Evolutionary conservation across 2,888 invertebrate genomes (phyloP), one percentile per base, ranked within the genome.

Genomic region (Tryphoninae sp.): DNA sequence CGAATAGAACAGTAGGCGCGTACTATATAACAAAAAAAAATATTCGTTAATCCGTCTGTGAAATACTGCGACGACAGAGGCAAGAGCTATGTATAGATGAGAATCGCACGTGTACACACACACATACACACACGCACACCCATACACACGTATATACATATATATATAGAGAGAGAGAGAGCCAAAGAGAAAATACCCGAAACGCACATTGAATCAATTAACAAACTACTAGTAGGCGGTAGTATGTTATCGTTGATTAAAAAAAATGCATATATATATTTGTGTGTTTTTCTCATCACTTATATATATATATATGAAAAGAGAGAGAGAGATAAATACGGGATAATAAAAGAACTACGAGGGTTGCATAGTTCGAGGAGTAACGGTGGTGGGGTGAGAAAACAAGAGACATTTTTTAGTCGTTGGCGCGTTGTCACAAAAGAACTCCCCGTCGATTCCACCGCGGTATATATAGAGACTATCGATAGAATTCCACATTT

Each of bases 401-500:
- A 73, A 67, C 26, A 61, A 65, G 42, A 58, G 45, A 58, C 19
- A 13, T 23, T 69, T 80, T 77, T 77, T 68, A 51, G 53, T 64
- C 59, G n/a, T 58, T 58, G 13, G 9, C 19, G 9, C n/a, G 23
- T 65, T 69, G 19, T 16, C 68, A 69, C 81, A 69, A 74, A 78
- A 81, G 78, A 78, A 78, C 78, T 81, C 62, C 69, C 62, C 64
- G 13, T 55, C 62, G 53, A 73, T 69, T 45, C 58, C 26, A 73
- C 62, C 68, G 73, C 62, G 55, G 16, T n/a, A 51, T 73, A 33
- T 33, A 72, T 68, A 73, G 73, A 53, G 64, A 78, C 19, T 68
- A 72, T 73, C 45, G 73, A 16, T 74, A 55, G 77, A 69, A 59
- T 81, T 69, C 73, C 42, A 78, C 53, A 68, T 74, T 74, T 49